phyloP scores from a whole-genome alignment of 1,140 invertebrate species.

The Matsumurasca onukii region DNA sequence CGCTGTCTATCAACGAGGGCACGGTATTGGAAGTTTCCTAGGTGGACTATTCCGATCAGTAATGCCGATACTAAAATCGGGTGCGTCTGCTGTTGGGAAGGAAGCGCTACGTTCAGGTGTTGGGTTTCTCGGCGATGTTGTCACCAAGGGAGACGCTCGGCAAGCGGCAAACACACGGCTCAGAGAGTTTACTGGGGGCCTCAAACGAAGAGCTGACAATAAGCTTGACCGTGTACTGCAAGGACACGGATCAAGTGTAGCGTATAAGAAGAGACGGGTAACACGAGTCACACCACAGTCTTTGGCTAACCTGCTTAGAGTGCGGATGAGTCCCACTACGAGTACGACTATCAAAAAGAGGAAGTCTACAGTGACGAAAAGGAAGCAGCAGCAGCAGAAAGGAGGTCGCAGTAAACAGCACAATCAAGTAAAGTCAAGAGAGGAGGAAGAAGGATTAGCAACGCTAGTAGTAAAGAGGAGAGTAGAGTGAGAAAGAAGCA shows the following conservation, averaged over 20 bases:
- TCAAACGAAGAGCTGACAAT: conserved; percentile 1
- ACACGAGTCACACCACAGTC: too few species aligned
- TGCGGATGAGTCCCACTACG: too few species aligned
- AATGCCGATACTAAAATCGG: background rate
- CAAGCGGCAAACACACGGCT: background rate
- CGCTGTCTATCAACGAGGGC: background rate
- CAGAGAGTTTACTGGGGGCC: background rate
- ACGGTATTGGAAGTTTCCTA: conserved; percentile 13
- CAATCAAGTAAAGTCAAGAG: too few species aligned
- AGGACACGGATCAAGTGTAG: too few species aligned
- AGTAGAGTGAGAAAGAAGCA: background rate
- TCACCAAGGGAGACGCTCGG: background rate
- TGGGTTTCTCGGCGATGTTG: background rate
- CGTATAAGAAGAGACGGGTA: too few species aligned
- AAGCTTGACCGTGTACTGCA: background rate
- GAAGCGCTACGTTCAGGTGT: background rate
- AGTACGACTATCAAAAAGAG: conserved; percentile 35
- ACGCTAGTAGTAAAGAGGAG: too few species aligned
- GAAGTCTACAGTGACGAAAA: background rate
- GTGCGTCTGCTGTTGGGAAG: background rate
- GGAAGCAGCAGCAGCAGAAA: too few species aligned
- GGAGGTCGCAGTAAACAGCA: too few species aligned
- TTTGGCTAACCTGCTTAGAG: too few species aligned
- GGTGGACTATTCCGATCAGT: conserved; percentile 3
- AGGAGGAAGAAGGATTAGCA: too few species aligned